Conservation (phyloP, 2,888 invertebrate species). For the Heteromurus nitidus region DNA sequence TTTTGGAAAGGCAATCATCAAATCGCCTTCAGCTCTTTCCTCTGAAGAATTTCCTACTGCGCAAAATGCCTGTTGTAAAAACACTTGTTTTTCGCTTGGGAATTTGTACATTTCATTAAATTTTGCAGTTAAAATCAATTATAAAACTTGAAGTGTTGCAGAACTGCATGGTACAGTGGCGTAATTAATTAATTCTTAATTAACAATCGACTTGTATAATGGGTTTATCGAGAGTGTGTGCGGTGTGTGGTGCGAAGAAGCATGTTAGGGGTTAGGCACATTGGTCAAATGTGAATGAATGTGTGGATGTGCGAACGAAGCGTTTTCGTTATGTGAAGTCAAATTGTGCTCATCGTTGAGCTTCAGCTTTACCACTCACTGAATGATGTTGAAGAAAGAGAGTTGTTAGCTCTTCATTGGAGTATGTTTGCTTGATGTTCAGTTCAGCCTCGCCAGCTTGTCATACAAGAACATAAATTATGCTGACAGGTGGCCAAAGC, state of each 20-base stretch:
- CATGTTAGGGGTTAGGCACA: background rate
- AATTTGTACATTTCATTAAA: background rate
- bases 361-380: background rate
- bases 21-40: too few species aligned
- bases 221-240: background rate
- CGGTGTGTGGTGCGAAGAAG: background rate
- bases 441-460: constrained; percentile 58
- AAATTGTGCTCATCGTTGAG: background rate
- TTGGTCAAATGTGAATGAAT: background rate
- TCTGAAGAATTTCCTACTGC: too few species aligned
- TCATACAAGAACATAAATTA: constrained; percentile 66
- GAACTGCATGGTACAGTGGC: background rate
- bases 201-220: background rate
- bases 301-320: background rate
- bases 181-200: constrained; percentile 19
- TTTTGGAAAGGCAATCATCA: too few species aligned
- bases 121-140: constrained; percentile 2
- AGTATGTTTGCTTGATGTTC: constrained; percentile 45
- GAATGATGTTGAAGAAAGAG: constrained; percentile 12
- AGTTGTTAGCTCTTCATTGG: constrained; percentile 24
- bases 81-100: background rate
- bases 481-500: constrained; percentile 65
- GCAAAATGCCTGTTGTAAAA: too few species aligned
- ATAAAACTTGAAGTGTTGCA: background rate
- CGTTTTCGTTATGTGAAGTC: too few species aligned